Conservation (phyloP, 2,113 vertebrate species). For the Psilopsiagon aymara region DNA sequence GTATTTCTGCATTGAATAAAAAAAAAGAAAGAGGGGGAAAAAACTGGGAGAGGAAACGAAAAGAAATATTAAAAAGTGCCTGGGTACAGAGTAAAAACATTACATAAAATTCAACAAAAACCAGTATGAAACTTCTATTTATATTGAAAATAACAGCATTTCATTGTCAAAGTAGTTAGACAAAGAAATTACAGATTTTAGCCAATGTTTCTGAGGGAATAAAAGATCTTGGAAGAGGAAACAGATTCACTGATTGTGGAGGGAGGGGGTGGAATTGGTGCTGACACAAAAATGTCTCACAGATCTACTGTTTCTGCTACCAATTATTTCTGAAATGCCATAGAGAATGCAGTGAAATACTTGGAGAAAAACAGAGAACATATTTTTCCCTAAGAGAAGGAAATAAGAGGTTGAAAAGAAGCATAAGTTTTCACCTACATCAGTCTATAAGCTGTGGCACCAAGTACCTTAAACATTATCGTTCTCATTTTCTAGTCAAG, state of each 20-base stretch:
- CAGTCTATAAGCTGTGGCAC: neutral
- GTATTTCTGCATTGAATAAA: neutral
- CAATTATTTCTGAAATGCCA: neutral
- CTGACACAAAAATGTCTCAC: neutral
- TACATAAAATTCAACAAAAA: neutral
- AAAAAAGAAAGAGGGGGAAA: fast-evolving
- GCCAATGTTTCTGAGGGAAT: neutral
- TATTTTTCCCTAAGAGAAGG: neutral
- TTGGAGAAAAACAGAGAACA: neutral
- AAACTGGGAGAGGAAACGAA: neutral
- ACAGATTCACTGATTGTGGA: neutral
- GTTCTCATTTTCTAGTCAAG: neutral
- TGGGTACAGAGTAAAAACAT: neutral
- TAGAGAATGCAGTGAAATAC: neutral
- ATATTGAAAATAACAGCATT: neutral
- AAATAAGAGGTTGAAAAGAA: neutral
- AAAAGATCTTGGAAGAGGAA: neutral
- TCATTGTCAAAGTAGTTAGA: neutral
- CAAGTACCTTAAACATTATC: neutral
- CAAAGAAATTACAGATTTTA: neutral
- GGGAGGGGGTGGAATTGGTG: neutral
- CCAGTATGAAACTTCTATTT: neutral
- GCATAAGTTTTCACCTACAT: neutral
- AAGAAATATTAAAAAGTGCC: neutral
- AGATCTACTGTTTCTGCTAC: neutral